phyloP scores from a whole-genome alignment of 2,888 invertebrate genomes.

The Neoascia interrupta region DNA sequence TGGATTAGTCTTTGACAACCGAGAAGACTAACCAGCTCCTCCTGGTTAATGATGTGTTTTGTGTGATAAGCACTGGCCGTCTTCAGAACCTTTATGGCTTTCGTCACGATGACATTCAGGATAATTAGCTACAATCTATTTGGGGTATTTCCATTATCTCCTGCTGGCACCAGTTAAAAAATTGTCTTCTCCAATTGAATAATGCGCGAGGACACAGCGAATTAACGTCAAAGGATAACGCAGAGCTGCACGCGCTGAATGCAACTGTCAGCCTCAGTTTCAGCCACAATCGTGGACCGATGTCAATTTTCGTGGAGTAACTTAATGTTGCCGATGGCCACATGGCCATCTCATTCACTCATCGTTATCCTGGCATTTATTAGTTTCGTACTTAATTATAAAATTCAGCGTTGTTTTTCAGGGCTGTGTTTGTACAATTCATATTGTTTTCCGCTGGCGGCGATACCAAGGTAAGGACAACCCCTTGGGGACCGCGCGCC shows the following conservation, averaged over 20 bases:
- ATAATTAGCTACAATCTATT: slow-evolving; percentile 53
- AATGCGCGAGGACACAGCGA: slow-evolving; percentile 28
- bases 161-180: slow-evolving; percentile 30
- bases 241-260: slow-evolving; percentile 8
- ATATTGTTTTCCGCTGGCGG: background rate
- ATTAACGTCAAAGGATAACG: slow-evolving; percentile 26
- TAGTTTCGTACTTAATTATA: slow-evolving; percentile 47
- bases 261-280: slow-evolving; percentile 47
- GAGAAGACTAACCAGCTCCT: slow-evolving; percentile 20
- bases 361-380: slow-evolving; percentile 20
- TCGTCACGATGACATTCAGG: slow-evolving; percentile 24
- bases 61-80: slow-evolving; percentile 24
- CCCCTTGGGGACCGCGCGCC: too few species aligned
- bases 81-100: slow-evolving; percentile 13
- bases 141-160: slow-evolving; percentile 15
- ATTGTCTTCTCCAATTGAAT: slow-evolving; percentile 46
- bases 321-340: slow-evolving; percentile 20
- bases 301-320: slow-evolving; percentile 59
- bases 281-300: slow-evolving; percentile 41
- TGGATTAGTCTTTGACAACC: slow-evolving; percentile 53
- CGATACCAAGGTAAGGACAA: background rate
- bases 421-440: slow-evolving; percentile 16
- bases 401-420: slow-evolving; percentile 33
- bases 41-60: slow-evolving; percentile 56
- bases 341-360: background rate